Percentiles rank a stretch among this genome's conserved stretches.
These are phyloP conservation scores for Tryphoninae sp. DNA, from an alignment of 2,888 invertebrate species.

Conservation along the genomic window DNA sequence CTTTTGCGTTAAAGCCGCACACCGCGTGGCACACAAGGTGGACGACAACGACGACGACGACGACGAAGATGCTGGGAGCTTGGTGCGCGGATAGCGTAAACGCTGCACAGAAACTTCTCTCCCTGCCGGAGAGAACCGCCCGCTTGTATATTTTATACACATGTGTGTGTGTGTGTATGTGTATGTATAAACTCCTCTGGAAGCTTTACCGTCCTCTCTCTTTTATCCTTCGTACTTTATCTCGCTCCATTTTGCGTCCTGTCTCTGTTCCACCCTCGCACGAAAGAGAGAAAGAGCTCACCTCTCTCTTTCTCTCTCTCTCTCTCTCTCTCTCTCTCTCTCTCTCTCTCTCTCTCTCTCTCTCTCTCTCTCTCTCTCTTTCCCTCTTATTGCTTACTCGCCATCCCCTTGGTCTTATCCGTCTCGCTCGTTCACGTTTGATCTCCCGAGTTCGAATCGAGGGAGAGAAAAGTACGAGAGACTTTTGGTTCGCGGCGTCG, in stretches of 20 bases:
- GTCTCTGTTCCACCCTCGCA: background rate
- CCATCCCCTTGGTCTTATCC: background rate
- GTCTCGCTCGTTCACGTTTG: background rate
- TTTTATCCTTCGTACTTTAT: conserved; percentile 27
- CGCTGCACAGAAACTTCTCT: conserved; percentile 65
- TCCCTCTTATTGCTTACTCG: conserved; percentile 43
- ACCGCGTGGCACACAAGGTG: conserved; percentile 75
- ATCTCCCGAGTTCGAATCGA: background rate
- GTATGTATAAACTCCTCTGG: conserved; percentile 8
- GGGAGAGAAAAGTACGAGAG: background rate
- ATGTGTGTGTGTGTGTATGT: background rate
- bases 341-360: conserved; percentile 11
- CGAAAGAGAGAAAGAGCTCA: background rate
- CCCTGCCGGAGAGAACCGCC: conserved; percentile 37
- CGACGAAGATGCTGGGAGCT: conserved; percentile 64
- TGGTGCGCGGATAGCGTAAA: conserved; percentile 73
- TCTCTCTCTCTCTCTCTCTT: conserved; percentile 20
- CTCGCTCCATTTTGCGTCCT: conserved; percentile 46
- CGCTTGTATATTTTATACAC: background rate
- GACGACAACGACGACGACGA: conserved; percentile 69
- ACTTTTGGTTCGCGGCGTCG: conserved; percentile 10
- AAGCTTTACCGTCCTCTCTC: conserved; percentile 49
- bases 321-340: conserved; percentile 43
- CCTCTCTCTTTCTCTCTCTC: background rate
- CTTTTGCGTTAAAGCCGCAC: conserved; percentile 79